These are phyloP conservation scores for Mycalesis mineus DNA, from an alignment of 2,888 invertebrate species.

Conservation along the genomic window DNA sequence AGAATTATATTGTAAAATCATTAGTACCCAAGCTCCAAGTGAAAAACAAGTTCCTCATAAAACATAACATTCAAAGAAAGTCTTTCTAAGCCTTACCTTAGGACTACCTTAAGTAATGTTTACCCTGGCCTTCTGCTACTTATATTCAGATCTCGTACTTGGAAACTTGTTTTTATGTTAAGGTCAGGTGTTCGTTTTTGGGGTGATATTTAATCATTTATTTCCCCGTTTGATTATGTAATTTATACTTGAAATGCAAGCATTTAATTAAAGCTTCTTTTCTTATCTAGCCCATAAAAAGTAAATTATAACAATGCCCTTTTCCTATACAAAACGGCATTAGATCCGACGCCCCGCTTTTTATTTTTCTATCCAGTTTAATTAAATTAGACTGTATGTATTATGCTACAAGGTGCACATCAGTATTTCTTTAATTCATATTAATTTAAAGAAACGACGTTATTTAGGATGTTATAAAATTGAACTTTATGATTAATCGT, in stretches of 20 bases:
- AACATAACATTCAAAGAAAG: no score
- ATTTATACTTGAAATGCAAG: not conserved
- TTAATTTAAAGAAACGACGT: not conserved
- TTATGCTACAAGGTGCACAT: not conserved
- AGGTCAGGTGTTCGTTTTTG: no score
- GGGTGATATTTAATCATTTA: no score
- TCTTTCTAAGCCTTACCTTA: no score
- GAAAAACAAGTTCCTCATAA: no score
- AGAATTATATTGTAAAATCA: no score
- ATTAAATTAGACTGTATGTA: not conserved
- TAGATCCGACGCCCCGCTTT: conserved; percentile 15
- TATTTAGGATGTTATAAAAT: not conserved
- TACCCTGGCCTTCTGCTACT: no score
- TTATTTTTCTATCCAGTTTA: not conserved
- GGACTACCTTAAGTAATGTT: no score
- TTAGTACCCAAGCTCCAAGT: no score
- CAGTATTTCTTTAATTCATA: not conserved
- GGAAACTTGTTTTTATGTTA: no score
- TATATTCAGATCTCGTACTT: no score
- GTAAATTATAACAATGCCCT: conserved; percentile 17
- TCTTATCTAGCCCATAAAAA: conserved; percentile 8
- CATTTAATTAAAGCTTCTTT: conserved; percentile 2
- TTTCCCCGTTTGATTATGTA: no score
- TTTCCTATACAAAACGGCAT: conserved; percentile 11
- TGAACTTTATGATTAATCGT: not conserved